A percentile compares a stretch with the other conserved stretches of the same genome.
Conservation (phyloP, 2,797 vertebrate species). For the Anolis apletophallus region DNA sequence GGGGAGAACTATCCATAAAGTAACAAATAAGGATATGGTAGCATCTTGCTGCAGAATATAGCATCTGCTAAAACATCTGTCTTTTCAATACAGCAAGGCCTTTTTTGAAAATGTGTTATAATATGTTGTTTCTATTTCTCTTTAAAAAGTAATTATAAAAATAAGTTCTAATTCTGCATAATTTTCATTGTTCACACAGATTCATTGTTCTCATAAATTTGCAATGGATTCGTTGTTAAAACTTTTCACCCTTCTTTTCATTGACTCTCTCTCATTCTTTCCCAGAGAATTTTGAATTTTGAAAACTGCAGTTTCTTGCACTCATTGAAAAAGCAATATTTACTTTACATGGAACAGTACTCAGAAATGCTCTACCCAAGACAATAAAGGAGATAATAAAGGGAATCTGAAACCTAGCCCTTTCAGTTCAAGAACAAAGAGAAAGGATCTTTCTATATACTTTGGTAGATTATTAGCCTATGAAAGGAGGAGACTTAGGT, state of each 20-base stretch:
- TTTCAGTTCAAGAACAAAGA: conserved; percentile 14
- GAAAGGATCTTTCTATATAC: conserved; percentile 40
- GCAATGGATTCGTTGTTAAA: accelerated
- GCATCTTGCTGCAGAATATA: neutral
- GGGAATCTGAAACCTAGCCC: neutral
- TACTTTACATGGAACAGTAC: accelerated
- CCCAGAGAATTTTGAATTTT: neutral
- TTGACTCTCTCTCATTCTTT: accelerated
- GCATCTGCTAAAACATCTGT: neutral
- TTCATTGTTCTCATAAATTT: neutral
- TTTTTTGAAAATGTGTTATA: neutral
- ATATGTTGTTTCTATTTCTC: neutral
- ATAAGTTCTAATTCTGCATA: neutral
- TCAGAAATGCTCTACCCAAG: conserved; percentile 24
- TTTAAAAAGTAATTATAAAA: neutral
- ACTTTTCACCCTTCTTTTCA: neutral
- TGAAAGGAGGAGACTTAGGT: conserved; percentile 39
- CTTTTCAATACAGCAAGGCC: neutral
- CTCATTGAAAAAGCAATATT: accelerated
- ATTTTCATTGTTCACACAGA: neutral
- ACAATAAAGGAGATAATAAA: neutral
- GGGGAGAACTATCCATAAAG: neutral
- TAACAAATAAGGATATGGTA: neutral
- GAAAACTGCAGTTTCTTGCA: neutral
- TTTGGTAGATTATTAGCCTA: conserved; percentile 41